Evolutionary conservation across 1,140 invertebrate species (phyloP).

Genomic region (Helicoverpa armigera): DNA sequence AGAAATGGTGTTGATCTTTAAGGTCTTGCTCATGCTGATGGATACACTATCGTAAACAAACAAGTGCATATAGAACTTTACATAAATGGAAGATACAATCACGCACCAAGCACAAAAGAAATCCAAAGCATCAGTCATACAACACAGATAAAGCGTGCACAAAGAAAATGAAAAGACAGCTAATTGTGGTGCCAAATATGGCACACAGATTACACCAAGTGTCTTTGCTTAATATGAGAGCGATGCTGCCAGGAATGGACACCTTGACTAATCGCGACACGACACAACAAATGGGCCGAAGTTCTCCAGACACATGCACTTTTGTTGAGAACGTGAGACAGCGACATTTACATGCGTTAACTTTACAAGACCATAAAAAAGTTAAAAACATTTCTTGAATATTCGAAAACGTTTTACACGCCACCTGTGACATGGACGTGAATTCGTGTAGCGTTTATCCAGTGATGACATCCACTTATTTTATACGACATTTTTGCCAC

Average conservation of each 20-base stretch:
- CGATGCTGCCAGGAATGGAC: constrained; percentile 64
- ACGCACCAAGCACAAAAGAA: constrained; percentile 56
- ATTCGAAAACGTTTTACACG: constrained; percentile 5
- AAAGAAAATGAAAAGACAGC: constrained; percentile 74
- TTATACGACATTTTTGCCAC: constrained; percentile 25
- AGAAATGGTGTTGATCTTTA: not conserved
- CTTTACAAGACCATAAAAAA: constrained; percentile 14
- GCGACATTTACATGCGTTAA: constrained; percentile 35
- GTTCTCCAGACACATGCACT: constrained; percentile 51
- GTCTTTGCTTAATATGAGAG: constrained; percentile 59
- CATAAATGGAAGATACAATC: not conserved
- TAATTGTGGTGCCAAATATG: constrained; percentile 77
- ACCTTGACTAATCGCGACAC: constrained; percentile 77
- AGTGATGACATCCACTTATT: constrained; percentile 34
- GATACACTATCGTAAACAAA: not conserved
- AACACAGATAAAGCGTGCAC: constrained; percentile 71
- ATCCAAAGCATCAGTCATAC: constrained; percentile 56
- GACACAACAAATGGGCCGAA: constrained; percentile 65
- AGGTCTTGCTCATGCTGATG: not conserved
- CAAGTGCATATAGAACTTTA: not conserved
- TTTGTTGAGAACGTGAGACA: constrained; percentile 41
- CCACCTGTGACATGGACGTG: constrained; percentile 25
- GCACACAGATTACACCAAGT: constrained; percentile 72
- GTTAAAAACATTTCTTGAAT: constrained; percentile 11
- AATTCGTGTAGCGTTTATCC: constrained; percentile 25